Percentiles rank a stretch among this genome's conserved stretches.
These are phyloP conservation scores for Valencia hispanica DNA, from an alignment of 2,797 vertebrate genomes.

Conservation along the genomic window DNA sequence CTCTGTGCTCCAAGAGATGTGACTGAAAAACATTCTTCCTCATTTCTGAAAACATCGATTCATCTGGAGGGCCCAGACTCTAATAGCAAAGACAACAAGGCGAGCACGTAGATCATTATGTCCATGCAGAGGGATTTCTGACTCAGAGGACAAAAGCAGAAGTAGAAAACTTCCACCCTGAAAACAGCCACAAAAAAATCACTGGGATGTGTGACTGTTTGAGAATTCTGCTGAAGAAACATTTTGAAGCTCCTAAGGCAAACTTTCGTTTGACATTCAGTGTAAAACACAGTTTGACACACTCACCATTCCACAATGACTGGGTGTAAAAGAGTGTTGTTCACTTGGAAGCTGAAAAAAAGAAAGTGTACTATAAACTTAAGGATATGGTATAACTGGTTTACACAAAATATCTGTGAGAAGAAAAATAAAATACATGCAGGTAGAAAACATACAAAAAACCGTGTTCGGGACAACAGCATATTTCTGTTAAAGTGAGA, in stretches of 20 bases:
- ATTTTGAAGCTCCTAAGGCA: not conserved
- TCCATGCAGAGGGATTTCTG: conserved; percentile 28
- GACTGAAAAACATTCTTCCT: conserved; percentile 60
- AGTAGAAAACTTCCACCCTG: conserved; percentile 25
- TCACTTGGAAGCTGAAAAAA: conserved; percentile 86
- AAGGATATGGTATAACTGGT: not conserved
- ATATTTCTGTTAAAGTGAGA: not conserved
- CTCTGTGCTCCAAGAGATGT: conserved; percentile 54
- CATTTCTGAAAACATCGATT: conserved; percentile 72
- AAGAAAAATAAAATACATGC: conserved; percentile 4
- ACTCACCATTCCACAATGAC: conserved; percentile 95
- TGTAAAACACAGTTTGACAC: not conserved
- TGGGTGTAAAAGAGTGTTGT: conserved; percentile 90
- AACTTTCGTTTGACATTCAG: not conserved
- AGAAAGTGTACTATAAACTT: not conserved
- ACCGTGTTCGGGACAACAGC: conserved; percentile 11
- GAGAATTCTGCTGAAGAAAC: conserved; percentile 17
- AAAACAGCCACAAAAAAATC: conserved; percentile 22
- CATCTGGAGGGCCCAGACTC: conserved; percentile 55
- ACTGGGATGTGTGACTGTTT: conserved; percentile 1
- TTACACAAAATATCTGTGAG: conserved; percentile 1
- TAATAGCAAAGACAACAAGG: conserved; percentile 67
- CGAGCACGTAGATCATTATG: conserved; percentile 73
- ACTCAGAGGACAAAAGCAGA: conserved; percentile 17
- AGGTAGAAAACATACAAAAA: conserved; percentile 30